Base-by-base conservation (phyloP, 2,888 invertebrate genomes). In the Euclidia mi region DNA sequence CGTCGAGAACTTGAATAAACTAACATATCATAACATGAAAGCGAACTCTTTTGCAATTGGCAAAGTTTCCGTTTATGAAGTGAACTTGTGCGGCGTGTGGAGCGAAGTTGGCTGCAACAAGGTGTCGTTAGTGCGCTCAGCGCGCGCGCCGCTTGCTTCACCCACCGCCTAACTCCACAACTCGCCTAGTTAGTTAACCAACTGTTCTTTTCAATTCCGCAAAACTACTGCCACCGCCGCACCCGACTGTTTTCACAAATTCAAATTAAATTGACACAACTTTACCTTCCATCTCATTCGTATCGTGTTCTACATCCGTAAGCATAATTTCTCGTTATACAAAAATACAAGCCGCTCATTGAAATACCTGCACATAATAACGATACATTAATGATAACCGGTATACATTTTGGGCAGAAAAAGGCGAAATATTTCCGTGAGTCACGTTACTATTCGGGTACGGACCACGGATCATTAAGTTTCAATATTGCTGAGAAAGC, bases 161-260 rank as follows among this genome's bases (percentile, higher is more conserved):
- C 20, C 20, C 4, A 25, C 20, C n/a, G 11, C 17, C 50, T 31
- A 56, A 62, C 46, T 56, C 40, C 44, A 46, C 50, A 56, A 44
- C 79, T 81, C 73, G 58, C 60, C 62, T 69, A 50, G 68, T 73
- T 79, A 82, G 81, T 84, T 84, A 78, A 67, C 58, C 62, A 84
- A 83, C 84, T 82, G 78, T 84, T 85, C 79, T 81, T 84, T 84
- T 84, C 81, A 85, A 84, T 83, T 79, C 70, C 55, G 65, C 67
- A 74, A 56, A 60, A 62, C 50, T 38, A 59, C 41, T 44, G 3
- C 14, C 14, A 35, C 9, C 28, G 44, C 46, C 10, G 15, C 35
- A 10, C 41, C 15, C 37, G 6, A 58, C 37, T 53, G 38, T 42
- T 49, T 40, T 51, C 44, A 40, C 9, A 45, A 11, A 51, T 41